Percentiles rank a stretch among this genome's conserved stretches.
Evolutionary conservation across 1,140 invertebrate species (phyloP).

Genomic region (Metaphire vulgaris): DNA sequence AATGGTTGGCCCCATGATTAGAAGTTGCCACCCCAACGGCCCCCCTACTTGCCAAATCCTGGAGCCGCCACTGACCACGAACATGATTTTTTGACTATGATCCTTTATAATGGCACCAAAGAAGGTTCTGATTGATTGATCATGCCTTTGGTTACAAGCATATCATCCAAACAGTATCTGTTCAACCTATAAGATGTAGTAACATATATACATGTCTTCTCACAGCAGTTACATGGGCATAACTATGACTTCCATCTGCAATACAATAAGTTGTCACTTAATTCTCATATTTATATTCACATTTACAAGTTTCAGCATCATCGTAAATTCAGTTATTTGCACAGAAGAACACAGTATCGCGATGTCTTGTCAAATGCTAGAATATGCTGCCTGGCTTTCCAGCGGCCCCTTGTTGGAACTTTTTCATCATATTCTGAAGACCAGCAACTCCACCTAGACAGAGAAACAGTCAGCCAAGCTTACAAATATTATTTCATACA

Average conservation of each 20-base stretch:
- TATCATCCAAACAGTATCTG: no score
- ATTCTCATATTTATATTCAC: background rate
- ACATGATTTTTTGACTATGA: no score
- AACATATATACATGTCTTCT: background rate
- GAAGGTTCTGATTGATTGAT: no score
- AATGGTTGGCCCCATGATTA: no score
- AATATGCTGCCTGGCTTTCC: constrained; percentile 22
- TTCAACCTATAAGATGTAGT: no score
- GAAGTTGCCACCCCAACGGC: no score
- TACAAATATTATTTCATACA: constrained; percentile 23
- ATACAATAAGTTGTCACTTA: background rate
- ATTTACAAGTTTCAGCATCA: background rate
- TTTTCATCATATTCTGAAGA: constrained; percentile 95
- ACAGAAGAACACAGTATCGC: no score
- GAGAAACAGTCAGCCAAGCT: constrained; percentile 40
- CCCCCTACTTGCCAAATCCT: no score
- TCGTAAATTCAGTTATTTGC: background rate
- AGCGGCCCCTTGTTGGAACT: constrained; percentile 62
- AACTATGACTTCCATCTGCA: background rate
- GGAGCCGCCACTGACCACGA: no score
- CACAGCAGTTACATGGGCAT: background rate
- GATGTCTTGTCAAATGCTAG: background rate
- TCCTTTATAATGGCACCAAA: no score
- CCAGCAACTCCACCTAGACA: constrained; percentile 85
- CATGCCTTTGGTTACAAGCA: no score